Percentiles rank a stretch among this genome's conserved stretches.
Evolutionary conservation across 2,888 invertebrate species (phyloP).

Genomic region (Eurytoma adleriae): DNA sequence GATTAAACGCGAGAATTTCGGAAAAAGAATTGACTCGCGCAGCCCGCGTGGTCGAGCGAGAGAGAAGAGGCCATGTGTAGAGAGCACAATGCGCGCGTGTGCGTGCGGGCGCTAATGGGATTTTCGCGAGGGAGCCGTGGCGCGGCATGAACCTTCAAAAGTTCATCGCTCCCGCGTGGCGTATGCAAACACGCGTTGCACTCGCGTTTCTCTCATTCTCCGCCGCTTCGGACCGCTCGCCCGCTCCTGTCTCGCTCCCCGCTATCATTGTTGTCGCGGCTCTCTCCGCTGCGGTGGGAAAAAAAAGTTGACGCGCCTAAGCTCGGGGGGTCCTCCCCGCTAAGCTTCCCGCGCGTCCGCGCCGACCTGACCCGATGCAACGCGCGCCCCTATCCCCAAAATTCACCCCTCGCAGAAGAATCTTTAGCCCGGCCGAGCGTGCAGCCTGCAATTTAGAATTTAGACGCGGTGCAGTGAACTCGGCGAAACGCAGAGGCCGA

Average conservation of each 20-base stretch:
- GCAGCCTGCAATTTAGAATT: too few species aligned
- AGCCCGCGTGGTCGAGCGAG: background rate
- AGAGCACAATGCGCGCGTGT: conserved; percentile 23
- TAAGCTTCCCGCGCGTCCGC: too few species aligned
- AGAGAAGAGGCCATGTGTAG: background rate
- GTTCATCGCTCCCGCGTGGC: conserved; percentile 53
- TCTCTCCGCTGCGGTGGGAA: background rate
- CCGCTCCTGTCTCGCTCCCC: conserved; percentile 6
- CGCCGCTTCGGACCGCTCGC: background rate
- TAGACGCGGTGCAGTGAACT: background rate
- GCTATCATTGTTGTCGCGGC: conserved; percentile 45
- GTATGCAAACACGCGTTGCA: conserved; percentile 50
- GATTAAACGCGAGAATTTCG: background rate
- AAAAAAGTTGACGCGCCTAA: too few species aligned
- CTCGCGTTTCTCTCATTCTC: conserved; percentile 38
- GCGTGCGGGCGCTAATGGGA: conserved; percentile 45
- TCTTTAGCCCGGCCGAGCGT: too few species aligned
- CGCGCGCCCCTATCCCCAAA: too few species aligned
- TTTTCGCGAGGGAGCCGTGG: conserved; percentile 35
- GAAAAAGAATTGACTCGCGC: background rate
- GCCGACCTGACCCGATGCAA: too few species aligned
- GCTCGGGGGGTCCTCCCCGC: too few species aligned
- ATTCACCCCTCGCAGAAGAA: too few species aligned
- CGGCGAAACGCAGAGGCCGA: background rate
- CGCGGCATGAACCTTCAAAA: conserved; percentile 53